Base-by-base conservation (phyloP, 1,140 invertebrate genomes). In the Scaptomyza pallida region DNA sequence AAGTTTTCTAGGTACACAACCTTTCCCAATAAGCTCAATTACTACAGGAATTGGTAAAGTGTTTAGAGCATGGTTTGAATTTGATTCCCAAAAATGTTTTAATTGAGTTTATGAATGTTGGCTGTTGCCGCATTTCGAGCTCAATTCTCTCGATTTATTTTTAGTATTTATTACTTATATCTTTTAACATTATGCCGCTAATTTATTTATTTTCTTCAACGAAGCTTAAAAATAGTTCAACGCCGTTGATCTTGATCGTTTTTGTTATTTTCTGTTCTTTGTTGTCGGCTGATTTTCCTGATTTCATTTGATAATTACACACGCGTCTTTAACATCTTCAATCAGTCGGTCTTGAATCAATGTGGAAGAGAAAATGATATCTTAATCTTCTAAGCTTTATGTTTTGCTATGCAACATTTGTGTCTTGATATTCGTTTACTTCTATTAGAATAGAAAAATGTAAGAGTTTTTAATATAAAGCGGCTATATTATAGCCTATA, bases 81-180 rank as follows among this genome's bases (percentile, higher is more conserved):
- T 37, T 37, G 33, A 37, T 37, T 1, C 40, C 75, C 75, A 75
- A 79, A 83, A 78, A 78, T 75, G 72, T 45, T 85, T 85, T 83
- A 83, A 83, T 85, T 83, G 57, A 83, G 80, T 83, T 83, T 85
- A 83, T 85, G 54, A 85, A 85, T 55, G 33, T 35, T 35, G 54
- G 48, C 64, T 59, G 56, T 30, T 71, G 13, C 56, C 37, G 21
- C 45, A 13, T 41, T 43, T 56, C 63, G 30, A 56, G 72, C 52
- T 19, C 26, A 12, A 45, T 16, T 10, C 23, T 67, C 56, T 51
- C 47, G 57, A 68, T 59, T 57, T 85, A 83, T 83, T 83, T 83
- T 85, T 63, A 77, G 80, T 69, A 79, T 76, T 73, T 76, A 76
- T 75, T 74, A 52, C 23, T 64, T 69, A 64, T 69, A 64, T 55